Conservation (phyloP, 2,113 vertebrate species). For the Macroglossus sobrinus region DNA sequence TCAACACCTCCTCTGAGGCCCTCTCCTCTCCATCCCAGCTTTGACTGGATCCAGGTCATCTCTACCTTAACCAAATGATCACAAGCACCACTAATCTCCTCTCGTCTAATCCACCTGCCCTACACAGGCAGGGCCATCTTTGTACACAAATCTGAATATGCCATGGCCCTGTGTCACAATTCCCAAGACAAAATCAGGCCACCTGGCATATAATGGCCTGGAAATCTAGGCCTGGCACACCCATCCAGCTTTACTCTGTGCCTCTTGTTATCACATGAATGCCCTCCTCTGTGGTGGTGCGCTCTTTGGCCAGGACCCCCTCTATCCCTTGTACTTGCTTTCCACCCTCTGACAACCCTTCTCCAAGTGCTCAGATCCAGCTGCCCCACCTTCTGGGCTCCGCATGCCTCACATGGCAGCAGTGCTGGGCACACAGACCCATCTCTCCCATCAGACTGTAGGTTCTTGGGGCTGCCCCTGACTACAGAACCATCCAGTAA, state of each 20-base stretch:
- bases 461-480: neutral
- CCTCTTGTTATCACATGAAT: neutral
- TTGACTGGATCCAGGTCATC: neutral
- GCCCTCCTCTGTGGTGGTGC: neutral
- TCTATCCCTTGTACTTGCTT: neutral
- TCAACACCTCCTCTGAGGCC: neutral
- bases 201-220: neutral
- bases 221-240: neutral
- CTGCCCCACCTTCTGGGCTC: neutral
- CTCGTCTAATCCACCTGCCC: neutral
- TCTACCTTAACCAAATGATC: neutral
- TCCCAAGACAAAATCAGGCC: neutral
- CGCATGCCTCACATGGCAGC: neutral
- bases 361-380: neutral
- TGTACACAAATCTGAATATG: neutral
- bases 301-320: neutral
- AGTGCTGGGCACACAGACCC: rapidly evolving
- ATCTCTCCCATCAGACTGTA: neutral
- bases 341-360: neutral
- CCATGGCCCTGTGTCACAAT: neutral
- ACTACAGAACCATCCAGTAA: neutral
- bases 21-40: neutral
- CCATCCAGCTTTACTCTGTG: neutral
- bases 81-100: neutral
- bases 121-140: neutral